Conservation (phyloP, 2,888 invertebrate genomes). For the Morpho helenor region DNA sequence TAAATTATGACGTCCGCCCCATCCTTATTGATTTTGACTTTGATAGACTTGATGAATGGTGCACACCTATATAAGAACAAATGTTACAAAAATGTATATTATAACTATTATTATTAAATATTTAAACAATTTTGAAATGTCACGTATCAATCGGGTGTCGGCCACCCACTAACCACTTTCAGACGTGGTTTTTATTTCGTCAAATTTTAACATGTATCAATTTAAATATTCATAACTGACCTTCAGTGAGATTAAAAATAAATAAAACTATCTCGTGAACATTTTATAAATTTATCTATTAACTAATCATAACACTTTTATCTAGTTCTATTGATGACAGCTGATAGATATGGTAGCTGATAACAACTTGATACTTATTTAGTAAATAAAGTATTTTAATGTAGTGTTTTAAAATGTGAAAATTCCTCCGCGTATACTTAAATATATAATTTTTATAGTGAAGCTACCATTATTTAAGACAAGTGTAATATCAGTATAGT, state of each 20-base stretch:
- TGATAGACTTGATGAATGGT: too few species aligned
- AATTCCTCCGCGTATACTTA: background rate
- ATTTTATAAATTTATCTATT: background rate
- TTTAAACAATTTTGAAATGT: background rate
- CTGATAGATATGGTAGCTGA: conserved; percentile 6
- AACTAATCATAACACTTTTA: background rate
- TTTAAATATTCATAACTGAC: too few species aligned
- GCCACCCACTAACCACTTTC: too few species aligned
- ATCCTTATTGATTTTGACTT: too few species aligned
- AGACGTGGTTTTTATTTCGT: too few species aligned
- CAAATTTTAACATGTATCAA: too few species aligned
- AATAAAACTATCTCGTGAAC: background rate
- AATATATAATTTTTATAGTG: too few species aligned
- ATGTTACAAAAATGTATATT: too few species aligned
- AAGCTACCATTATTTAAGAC: too few species aligned
- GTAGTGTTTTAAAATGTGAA: background rate
- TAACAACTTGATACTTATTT: too few species aligned
- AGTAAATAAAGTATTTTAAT: background rate
- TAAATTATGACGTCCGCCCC: conserved; percentile 10
- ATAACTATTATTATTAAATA: too few species aligned
- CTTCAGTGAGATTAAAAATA: background rate
- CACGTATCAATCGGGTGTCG: background rate
- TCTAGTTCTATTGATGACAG: conserved; percentile 3
- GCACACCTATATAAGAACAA: too few species aligned
- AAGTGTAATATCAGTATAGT: conserved; percentile 5